These are phyloP conservation scores for Ibidorhyncha struthersii DNA, from an alignment of 2,113 vertebrate genomes.

Conservation along the genomic window DNA sequence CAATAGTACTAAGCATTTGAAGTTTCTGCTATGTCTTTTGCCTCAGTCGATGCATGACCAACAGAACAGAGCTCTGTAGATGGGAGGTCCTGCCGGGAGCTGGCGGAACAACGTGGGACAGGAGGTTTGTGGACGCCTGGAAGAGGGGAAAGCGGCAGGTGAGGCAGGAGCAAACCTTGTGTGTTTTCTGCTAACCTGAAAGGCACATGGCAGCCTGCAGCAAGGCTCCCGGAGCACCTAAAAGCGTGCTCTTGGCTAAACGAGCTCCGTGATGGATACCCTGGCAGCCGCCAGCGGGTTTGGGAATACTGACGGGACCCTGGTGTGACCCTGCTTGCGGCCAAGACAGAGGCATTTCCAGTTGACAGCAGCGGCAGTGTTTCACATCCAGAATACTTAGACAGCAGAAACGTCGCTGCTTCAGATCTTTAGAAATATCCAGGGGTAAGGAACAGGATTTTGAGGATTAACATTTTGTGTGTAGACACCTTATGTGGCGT, in stretches of 20 bases:
- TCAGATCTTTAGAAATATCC: neutral
- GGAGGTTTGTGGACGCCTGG: neutral
- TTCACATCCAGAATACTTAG: neutral
- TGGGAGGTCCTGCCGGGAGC: neutral
- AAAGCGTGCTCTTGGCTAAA: neutral
- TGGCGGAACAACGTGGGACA: neutral
- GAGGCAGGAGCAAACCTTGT: neutral
- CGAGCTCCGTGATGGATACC: neutral
- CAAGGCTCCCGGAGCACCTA: neutral
- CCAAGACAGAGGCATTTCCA: neutral
- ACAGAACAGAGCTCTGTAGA: neutral
- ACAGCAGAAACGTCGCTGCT: neutral
- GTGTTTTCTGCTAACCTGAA: neutral
- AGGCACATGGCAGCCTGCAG: neutral
- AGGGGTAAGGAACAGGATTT: neutral
- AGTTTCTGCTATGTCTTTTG: neutral
- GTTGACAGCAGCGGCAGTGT: neutral
- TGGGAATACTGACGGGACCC: neutral
- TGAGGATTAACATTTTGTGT: slow-evolving; percentile 23
- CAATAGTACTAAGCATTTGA: accelerated
- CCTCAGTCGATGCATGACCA: neutral
- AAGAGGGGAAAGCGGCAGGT: neutral
- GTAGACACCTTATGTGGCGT: neutral
- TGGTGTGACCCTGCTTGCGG: neutral
- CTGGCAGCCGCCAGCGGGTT: neutral